Percentiles rank a stretch among this genome's conserved stretches.
phyloP scores from a whole-genome alignment of 2,797 vertebrate species.

The Heterohyrax brucei region DNA sequence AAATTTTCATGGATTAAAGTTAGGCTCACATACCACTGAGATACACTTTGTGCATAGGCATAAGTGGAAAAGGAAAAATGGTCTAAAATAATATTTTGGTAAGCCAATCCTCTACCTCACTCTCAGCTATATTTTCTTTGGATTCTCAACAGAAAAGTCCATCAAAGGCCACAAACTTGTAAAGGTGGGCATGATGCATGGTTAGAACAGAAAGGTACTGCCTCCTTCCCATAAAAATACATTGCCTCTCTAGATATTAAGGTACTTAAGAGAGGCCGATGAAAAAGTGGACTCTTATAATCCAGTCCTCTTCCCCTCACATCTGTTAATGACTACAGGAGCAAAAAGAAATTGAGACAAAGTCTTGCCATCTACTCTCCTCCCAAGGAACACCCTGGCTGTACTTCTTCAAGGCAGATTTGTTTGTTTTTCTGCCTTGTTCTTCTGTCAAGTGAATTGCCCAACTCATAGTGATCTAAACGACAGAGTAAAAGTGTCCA shows the following conservation, averaged over 20 bases:
- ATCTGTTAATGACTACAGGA: slow-evolving; percentile 18
- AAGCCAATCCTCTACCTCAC: neutral
- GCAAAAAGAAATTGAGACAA: neutral
- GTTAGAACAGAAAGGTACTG: slow-evolving; percentile 13
- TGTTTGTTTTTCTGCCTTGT: too few species aligned
- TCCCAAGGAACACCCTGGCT: too few species aligned
- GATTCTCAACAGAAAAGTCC: slow-evolving; percentile 31
- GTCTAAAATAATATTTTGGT: neutral
- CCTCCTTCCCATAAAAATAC: slow-evolving; percentile 41
- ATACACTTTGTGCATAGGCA: neutral
- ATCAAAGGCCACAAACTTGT: slow-evolving; percentile 41
- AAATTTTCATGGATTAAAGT: neutral
- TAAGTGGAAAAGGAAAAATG: neutral
- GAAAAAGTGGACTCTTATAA: neutral
- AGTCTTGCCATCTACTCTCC: too few species aligned
- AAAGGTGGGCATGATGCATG: neutral
- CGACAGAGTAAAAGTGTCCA: too few species aligned
- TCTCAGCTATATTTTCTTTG: slow-evolving; percentile 57
- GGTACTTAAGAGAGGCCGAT: neutral
- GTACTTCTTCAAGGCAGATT: too few species aligned
- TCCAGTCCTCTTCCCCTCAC: neutral
- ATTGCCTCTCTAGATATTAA: slow-evolving; percentile 42
- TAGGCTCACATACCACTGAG: neutral
- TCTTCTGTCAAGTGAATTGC: too few species aligned
- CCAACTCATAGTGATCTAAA: too few species aligned